Evolutionary conservation across 2,888 invertebrate genomes (phyloP), one percentile per base, ranked within the genome.

Genomic region (Monopis laevigella): DNA sequence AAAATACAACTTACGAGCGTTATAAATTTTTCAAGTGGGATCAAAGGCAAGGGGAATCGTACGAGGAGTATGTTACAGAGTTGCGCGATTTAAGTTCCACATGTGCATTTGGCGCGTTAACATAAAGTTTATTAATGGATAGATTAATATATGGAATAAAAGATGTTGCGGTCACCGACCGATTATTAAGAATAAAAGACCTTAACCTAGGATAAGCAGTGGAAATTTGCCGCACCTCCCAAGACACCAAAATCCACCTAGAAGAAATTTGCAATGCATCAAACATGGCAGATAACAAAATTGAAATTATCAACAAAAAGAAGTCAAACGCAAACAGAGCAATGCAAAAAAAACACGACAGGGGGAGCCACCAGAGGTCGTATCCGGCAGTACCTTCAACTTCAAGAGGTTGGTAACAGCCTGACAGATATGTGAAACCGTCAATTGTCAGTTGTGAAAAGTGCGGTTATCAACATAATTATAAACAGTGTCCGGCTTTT

Each of bases 141-240:
- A 42, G 49, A 6, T 45, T 48, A 10, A 45, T 50, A 1, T 48
- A 46, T 10, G 48, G 48, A 2, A 27, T 45, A 1, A 12, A 2
- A 1, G 32, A 39, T 11, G 30, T 6, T 8, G 7, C 36, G 2
- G 45, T 45, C 2, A 36, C 44, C 1, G 46, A 48, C 14, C n/a
- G 46, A 14, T 36, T 47, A 18, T 32, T 50, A 10, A 18, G 46
- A 14, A 18, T 40, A 11, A 45, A 48, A 4, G 45, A 43, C 1
- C 32, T 48, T 6, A 47, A 17, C 2, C 36, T 47, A 11, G 43
- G 39, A 10, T 43, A 42, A 21, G 46, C 48, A 1, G 29, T 50
- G 1, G 39, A 38, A 12, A 43, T 47, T n/a, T 49, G 46, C 26
- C 43, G 48, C 27, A 41, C 43, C 3, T 28, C 39, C 5, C 48